Conservation (phyloP, 2,113 vertebrate genomes). For the Oenanthe oenanthe region DNA sequence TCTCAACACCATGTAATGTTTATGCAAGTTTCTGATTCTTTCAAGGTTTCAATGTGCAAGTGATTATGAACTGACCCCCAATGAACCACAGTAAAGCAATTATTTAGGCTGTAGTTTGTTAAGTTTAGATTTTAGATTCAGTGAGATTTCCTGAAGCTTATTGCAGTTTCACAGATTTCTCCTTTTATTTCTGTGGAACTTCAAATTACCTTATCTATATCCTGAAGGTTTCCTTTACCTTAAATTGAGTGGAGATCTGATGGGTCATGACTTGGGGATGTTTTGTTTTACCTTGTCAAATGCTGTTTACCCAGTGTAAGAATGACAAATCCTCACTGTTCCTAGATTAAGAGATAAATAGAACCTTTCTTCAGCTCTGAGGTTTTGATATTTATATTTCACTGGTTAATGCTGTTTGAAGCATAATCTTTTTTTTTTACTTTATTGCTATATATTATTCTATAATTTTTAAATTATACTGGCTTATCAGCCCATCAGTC, state of each 20-base stretch:
- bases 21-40: slow-evolving; percentile 37
- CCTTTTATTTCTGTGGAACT: not conserved
- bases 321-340: not conserved
- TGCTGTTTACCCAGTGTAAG: not conserved
- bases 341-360: not conserved
- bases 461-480: slow-evolving; percentile 26
- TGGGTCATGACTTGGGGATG: not conserved
- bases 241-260: not conserved
- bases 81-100: slow-evolving; percentile 1
- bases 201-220: not conserved
- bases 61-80: slow-evolving; percentile 24
- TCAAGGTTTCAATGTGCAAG: slow-evolving; percentile 8
- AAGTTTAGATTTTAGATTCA: not conserved
- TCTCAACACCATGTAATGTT: slow-evolving; percentile 44
- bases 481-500: slow-evolving; percentile 25
- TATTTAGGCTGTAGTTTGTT: slow-evolving; percentile 27
- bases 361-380: not conserved
- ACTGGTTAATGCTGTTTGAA: slow-evolving; percentile 15
- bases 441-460: slow-evolving; percentile 27
- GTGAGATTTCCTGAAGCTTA: not conserved
- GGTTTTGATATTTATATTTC: not conserved
- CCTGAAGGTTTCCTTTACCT: not conserved
- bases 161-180: not conserved
- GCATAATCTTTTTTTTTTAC: not conserved
- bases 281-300: slow-evolving; percentile 9